phyloP scores from a whole-genome alignment of 35 echinoderm and acorn worm genomes.

The Hemicentrotus pulcherrimus region DNA sequence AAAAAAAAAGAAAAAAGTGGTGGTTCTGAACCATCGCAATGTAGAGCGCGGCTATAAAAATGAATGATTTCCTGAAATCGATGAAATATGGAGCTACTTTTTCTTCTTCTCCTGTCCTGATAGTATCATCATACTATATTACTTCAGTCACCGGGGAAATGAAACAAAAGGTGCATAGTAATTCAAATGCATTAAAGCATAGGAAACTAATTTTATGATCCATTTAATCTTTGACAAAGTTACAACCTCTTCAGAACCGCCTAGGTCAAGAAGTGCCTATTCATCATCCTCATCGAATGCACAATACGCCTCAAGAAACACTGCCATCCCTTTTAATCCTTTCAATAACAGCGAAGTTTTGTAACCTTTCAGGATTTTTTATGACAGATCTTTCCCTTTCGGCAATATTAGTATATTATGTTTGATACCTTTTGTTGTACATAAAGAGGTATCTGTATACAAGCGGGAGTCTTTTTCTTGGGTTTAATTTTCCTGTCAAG shows the following conservation, averaged over 20 bases:
- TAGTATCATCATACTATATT: background rate
- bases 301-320: background rate
- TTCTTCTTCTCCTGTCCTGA: background rate
- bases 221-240: slow-evolving; percentile 13
- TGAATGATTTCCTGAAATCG: slow-evolving; percentile 35
- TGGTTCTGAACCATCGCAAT: background rate
- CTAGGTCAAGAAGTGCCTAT: slow-evolving; percentile 16
- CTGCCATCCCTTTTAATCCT: background rate
- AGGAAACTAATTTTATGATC: slow-evolving; percentile 34
- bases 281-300: background rate
- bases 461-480: background rate
- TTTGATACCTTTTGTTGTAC: background rate
- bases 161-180: slow-evolving; percentile 7
- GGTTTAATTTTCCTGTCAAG: background rate
- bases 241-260: background rate
- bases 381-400: background rate
- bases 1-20: background rate
- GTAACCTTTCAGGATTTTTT: background rate
- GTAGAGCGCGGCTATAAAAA: background rate
- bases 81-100: background rate
- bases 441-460: background rate
- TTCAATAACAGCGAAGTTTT: background rate
- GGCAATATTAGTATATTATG: background rate
- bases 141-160: background rate
- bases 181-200: slow-evolving; percentile 14